These are phyloP conservation scores for Pungitius pungitius DNA, from an alignment of 2,113 vertebrate genomes.

Conservation along the genomic window DNA sequence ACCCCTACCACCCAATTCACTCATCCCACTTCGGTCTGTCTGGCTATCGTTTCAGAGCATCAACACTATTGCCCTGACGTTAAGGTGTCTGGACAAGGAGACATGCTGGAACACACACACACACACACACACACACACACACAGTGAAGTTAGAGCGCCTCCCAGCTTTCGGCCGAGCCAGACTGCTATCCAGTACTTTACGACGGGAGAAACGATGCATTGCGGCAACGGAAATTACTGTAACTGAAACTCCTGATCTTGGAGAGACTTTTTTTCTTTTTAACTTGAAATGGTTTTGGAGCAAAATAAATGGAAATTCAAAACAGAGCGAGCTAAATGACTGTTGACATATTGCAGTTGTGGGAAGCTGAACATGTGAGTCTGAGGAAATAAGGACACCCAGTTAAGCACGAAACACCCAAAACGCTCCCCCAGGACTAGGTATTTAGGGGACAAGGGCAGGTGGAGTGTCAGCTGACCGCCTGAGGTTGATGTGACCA, in stretches of 20 bases:
- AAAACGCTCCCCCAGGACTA: conserved; percentile 3
- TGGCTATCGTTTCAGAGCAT: conserved; percentile 70
- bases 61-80: conserved; percentile 69
- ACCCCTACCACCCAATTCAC: conserved; percentile 65
- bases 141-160: conserved; percentile 76
- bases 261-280: not conserved
- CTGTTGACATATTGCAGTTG: not conserved
- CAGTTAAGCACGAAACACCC: not conserved
- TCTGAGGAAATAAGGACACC: not conserved
- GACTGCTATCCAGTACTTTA: conserved; percentile 30
- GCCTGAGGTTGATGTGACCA: conserved; percentile 5
- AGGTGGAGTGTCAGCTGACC: conserved; percentile 24
- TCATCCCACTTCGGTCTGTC: conserved; percentile 73
- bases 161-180: conserved; percentile 65
- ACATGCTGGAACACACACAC: conserved; percentile 56
- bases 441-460: not conserved
- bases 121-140: conserved; percentile 20
- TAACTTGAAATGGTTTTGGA: not conserved
- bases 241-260: not conserved
- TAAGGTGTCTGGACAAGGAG: conserved; percentile 79
- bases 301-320: not conserved
- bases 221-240: conserved; percentile 10
- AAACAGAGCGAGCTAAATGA: not conserved
- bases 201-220: conserved; percentile 8
- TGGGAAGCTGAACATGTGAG: not conserved